Evolutionary conservation across 2,113 vertebrate species (phyloP), one percentile per base, ranked within the genome.

Genomic region (Muscicapa adusta): DNA sequence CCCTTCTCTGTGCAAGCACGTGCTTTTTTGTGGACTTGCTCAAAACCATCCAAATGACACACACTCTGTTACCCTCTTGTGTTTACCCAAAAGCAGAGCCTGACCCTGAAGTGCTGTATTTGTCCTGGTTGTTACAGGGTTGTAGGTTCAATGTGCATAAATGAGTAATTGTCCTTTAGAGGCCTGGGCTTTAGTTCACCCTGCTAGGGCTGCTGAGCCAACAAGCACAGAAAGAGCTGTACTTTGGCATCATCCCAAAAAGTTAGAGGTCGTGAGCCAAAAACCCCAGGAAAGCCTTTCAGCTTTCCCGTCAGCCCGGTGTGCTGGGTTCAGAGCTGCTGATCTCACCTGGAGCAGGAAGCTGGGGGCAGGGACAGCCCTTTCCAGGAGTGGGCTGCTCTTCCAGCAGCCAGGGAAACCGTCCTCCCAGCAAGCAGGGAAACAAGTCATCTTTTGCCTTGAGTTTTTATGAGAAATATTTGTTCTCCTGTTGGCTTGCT

Each of bases 261-360:
- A 92, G 63, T 84, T 63, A 75, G 95, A 90, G 90, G 86, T 93
- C 15, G 31, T 67, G 92, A 96, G 96, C 96, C 94, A 94, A 95
- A 94, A 97, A 63, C 78, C 72, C 75, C 57, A 68, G 88, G 76
- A 93, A 97, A 88, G 61, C 85, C 92, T 96, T 94, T 93, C 8
- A 24, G 81, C 88, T 92, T 96, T 97, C 96, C 93, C 90, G 61
- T 88, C 94, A 96, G 79, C 61, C 14, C 0, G 0, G 79, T 18
- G 68, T 28, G 67, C 72, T 86, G 88, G 85, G 93, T 91, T 96
- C 61, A 60, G 94, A 91, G 91, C 76, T 85, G 88, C 85, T 94
- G 90, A 96, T 67, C 93, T 94, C 93, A 96, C 90, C 94, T 95
- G 85, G 71, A 92, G 11, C 50, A 40, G 67, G 18, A 48, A 48